Conservation (phyloP, 2,888 invertebrate genomes). For the Icerya purchasi region DNA sequence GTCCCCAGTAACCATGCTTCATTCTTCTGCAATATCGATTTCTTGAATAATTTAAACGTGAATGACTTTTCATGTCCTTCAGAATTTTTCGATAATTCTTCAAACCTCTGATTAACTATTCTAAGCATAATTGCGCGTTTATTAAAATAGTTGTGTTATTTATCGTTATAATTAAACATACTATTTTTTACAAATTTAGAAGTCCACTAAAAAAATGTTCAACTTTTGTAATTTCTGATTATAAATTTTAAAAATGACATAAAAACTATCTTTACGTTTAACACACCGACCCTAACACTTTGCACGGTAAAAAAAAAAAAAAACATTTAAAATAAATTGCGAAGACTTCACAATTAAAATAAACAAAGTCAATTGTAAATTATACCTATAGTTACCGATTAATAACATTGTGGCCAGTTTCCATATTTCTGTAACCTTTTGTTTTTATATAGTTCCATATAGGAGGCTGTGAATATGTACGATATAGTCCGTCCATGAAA, state of each 20-base stretch:
- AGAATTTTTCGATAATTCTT: background rate
- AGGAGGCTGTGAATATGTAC: conserved; percentile 29
- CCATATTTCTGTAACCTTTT: conserved; percentile 29
- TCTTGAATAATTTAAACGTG: conserved; percentile 25
- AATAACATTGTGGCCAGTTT: conserved; percentile 30
- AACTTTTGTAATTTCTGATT: no score
- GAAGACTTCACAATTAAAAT: no score
- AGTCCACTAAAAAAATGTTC: no score
- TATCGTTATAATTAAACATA: no score
- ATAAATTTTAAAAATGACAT: no score
- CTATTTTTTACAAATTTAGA: no score
- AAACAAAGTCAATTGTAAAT: no score
- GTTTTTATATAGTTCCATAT: conserved; percentile 30
- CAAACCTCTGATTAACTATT: conserved; percentile 13
- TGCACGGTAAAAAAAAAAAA: no score
- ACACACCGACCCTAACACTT: no score
- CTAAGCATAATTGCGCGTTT: conserved; percentile 14
- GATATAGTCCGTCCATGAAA: conserved; percentile 30
- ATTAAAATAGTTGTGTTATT: conserved; percentile 18
- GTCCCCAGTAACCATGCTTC: conserved; percentile 31
- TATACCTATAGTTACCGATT: conserved; percentile 23
- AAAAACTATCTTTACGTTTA: no score
- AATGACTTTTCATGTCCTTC: conserved; percentile 21
- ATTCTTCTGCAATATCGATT: conserved; percentile 25
- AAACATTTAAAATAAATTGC: no score